Evolutionary conservation across 2,113 vertebrate species (phyloP), one percentile per base, ranked within the genome.

Genomic region (Ceyx cyanopectus): DNA sequence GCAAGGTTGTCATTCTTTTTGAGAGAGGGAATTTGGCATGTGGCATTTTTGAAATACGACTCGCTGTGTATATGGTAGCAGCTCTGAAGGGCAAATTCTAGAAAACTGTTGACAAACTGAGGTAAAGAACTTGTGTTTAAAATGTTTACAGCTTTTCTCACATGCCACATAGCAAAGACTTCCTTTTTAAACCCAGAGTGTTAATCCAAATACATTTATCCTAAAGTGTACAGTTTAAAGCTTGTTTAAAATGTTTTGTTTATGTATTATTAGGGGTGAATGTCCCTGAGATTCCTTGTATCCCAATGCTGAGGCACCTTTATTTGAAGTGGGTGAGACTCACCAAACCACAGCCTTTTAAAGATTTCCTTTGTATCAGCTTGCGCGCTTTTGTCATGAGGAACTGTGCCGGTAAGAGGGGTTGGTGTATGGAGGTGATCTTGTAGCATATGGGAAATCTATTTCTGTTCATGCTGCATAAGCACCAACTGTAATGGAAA

Each of bases 261-360:
- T 96, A 34, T 96, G 24, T 91, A 13, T 93, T 97, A 83, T 40
- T 96, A 99, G 99, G 99, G 27, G 99, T 99, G 76, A 99, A 99
- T 96, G 99, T 99, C 95, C 99, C 99, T 86, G 99, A 99, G 98
- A 99, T 99, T 95, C 99, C 99, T 68, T 99, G 99, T 96, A 98
- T 99, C 86, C 99, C 99, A 95, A 99, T 99, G 99, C 97, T 99
- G 87, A 98, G 99, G 61, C 99, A 99, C 96, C 98, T 99, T 84
- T 99, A 99, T 97, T 96, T 99, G 97, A 99, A 99, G 96, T 99
- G 99, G 99, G 99, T 99, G 91, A 99, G 99, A 87, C 98, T 99
- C 96, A 99, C 99, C 90, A 99, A 99, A 96, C 99, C 99, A 81
- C 99, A 99, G 97, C 99, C 99, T 2, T 99, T 99, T 96, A 99